Percentiles rank a stretch among this genome's conserved stretches.
phyloP scores from a whole-genome alignment of 2,113 vertebrate genomes.

The Etheostoma spectabile region DNA sequence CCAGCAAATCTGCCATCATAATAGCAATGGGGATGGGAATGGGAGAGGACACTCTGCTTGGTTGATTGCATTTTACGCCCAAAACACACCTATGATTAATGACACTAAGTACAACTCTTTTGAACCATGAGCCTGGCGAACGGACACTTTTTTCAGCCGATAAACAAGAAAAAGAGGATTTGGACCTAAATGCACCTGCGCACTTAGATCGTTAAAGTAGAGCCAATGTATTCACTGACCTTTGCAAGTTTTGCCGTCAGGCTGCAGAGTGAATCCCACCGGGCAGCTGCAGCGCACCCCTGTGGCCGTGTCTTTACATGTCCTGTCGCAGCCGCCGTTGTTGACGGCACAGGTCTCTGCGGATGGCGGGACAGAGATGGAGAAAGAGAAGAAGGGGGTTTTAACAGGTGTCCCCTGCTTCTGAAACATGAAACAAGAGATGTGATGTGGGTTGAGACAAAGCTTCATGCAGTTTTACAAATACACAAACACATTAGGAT shows the following conservation, averaged over 20 bases:
- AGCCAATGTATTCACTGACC: constrained; percentile 83
- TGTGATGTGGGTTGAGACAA: constrained; percentile 48
- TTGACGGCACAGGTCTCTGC: constrained; percentile 98
- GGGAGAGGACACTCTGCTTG: no score
- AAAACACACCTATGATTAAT: no score
- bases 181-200: no score
- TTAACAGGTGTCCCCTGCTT: constrained; percentile 32
- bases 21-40: no score
- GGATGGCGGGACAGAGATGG: constrained; percentile 59
- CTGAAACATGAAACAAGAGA: constrained; percentile 15
- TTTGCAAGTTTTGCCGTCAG: constrained; percentile 99
- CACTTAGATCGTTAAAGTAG: no score
- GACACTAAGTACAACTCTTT: no score
- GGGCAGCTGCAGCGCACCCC: constrained; percentile 98
- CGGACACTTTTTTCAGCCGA: no score
- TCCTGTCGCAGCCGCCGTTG: constrained; percentile 96
- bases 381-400: constrained; percentile 19
- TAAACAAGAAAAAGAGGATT: no score
- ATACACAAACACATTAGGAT: constrained; percentile 32
- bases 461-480: constrained; percentile 61
- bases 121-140: no score
- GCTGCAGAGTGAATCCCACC: constrained; percentile 95
- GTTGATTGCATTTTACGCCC: no score
- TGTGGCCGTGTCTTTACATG: constrained; percentile 96
- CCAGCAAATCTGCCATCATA: no score